These are phyloP conservation scores for Prionace glauca DNA, from an alignment of 2,797 vertebrate genomes.

Conservation along the genomic window DNA sequence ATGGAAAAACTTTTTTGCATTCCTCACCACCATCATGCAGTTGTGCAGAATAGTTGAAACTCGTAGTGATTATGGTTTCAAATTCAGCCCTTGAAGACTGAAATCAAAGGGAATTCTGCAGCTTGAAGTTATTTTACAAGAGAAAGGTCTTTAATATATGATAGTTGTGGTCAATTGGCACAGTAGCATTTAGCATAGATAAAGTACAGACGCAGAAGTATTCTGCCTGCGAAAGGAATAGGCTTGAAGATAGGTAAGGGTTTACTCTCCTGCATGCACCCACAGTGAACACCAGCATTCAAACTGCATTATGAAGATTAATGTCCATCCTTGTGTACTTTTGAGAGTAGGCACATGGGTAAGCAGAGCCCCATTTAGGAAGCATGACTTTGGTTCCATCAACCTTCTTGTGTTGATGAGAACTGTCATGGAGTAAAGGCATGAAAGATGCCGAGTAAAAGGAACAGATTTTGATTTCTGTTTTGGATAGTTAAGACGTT, in stretches of 20 bases:
- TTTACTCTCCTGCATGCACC: background rate
- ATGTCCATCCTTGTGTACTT: background rate
- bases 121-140: slow-evolving; percentile 38
- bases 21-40: background rate
- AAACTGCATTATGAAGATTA: background rate
- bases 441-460: background rate
- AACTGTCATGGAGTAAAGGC: background rate
- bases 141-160: slow-evolving; percentile 17
- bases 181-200: slow-evolving; percentile 29
- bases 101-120: slow-evolving; percentile 34
- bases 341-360: background rate
- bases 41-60: slow-evolving; percentile 15
- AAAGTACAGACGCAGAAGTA: slow-evolving; percentile 25
- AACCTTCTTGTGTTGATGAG: background rate
- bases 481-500: background rate
- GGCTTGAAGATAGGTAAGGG: slow-evolving; percentile 22
- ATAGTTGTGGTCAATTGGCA: slow-evolving; percentile 35
- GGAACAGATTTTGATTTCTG: slow-evolving; percentile 8
- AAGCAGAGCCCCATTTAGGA: background rate
- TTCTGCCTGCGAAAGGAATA: background rate
- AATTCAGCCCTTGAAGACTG: slow-evolving; percentile 28
- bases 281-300: background rate
- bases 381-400: background rate
- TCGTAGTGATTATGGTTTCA: slow-evolving; percentile 21
- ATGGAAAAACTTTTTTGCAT: slow-evolving; percentile 8